Conservation (phyloP, 23 tunicate species). For the Clavelina lepadiformis region DNA sequence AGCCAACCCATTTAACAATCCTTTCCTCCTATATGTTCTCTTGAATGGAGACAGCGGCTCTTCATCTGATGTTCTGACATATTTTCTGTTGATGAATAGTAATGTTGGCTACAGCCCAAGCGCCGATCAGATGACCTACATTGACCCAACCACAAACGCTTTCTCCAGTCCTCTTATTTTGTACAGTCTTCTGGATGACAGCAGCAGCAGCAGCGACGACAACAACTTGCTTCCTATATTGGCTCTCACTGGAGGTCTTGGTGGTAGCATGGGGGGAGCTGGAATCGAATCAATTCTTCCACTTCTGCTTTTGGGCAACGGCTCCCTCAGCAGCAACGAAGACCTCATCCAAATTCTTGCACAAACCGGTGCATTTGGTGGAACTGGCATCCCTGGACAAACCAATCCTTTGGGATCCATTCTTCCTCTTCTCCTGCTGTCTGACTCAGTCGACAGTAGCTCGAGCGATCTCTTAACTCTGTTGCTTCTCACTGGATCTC, state of each 20-base stretch:
- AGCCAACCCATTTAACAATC: constrained; percentile 13
- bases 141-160: background rate
- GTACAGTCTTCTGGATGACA: constrained; percentile 8
- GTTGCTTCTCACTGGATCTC: background rate
- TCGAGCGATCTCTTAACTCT: background rate
- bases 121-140: too few species aligned
- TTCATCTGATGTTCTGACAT: constrained; percentile 3
- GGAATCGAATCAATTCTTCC: constrained; percentile 2
- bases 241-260: background rate
- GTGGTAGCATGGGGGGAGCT: constrained; percentile 1
- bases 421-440: constrained; percentile 10
- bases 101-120: background rate
- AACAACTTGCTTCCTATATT: constrained; percentile 2
- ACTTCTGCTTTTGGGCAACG: background rate
- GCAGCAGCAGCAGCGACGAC: background rate
- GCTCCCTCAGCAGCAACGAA: too few species aligned
- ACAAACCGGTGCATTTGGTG: too few species aligned
- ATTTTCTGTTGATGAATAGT: background rate
- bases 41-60: background rate
- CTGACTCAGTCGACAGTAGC: background rate
- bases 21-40: constrained; percentile 22
- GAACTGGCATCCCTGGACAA: too few species aligned
- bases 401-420: background rate
- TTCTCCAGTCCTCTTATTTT: constrained; percentile 21
- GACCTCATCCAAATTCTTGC: too few species aligned